A percentile compares a stretch with the other conserved stretches of the same genome.
Conservation (phyloP, 2,113 vertebrate species). For the Cryptomyrus ogoouensis region DNA sequence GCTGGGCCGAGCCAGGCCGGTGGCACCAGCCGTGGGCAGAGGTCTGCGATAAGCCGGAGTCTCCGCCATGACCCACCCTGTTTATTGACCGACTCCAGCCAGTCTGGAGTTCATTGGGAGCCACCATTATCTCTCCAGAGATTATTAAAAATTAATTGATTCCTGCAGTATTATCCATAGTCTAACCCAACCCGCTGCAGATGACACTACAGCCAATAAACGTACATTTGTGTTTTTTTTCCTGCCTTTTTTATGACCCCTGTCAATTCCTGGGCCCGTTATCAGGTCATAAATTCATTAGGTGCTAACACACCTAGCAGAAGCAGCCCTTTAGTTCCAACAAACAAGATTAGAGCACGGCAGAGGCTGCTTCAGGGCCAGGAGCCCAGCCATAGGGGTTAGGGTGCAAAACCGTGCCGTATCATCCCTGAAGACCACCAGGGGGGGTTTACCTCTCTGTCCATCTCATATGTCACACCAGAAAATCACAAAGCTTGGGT, state of each 20-base stretch:
- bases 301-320: constrained; percentile 60
- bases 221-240: constrained; percentile 53
- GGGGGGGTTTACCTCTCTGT: not conserved
- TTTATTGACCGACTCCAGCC: constrained; percentile 72
- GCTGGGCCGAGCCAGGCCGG: not conserved
- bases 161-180: constrained; percentile 45
- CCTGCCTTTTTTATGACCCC: constrained; percentile 52
- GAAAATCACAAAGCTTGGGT: not conserved
- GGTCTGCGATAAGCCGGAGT: constrained; percentile 17
- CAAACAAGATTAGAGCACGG: constrained; percentile 64
- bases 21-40: constrained; percentile 3
- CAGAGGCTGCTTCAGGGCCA: constrained; percentile 30
- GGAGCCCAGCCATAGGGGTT: not conserved
- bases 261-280: constrained; percentile 52
- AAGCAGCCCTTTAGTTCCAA: constrained; percentile 59
- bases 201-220: constrained; percentile 54
- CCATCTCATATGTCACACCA: not conserved
- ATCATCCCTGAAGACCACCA: not conserved
- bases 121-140: constrained; percentile 56
- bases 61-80: constrained; percentile 49
- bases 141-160: constrained; percentile 68
- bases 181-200: constrained; percentile 27
- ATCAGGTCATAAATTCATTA: constrained; percentile 75
- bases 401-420: not conserved
- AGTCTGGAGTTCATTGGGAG: constrained; percentile 66